Evolutionary conservation across 2,113 vertebrate species (phyloP), one percentile per base, ranked within the genome.

Genomic region (Sylvia atricapilla): DNA sequence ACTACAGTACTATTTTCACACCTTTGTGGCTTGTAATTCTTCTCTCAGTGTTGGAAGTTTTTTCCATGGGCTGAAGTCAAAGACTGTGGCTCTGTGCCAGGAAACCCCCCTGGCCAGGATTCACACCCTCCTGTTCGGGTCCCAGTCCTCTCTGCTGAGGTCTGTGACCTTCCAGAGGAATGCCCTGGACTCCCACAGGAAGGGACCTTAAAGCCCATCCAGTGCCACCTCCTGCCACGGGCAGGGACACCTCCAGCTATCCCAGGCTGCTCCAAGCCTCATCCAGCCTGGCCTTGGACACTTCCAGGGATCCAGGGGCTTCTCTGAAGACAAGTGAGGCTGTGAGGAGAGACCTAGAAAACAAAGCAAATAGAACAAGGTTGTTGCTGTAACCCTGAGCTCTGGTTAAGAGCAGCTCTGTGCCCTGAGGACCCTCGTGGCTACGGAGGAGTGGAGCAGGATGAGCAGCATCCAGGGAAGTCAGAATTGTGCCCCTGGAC

Each of bases 361-460:
- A 39, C 9, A 74, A 72, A 67, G 10, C 23, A 63, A 52, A 49
- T 2, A 7, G 3, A 59, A 9, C 43, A 67, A 11, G 9, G 4
- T 69, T 33, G 46, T 62, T 87, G 52, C 21, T 81, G 37, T 67
- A 18, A 47, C 18, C 24, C 60, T 16, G 47, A 63, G 39, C 39
- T 70, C 62, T 62, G 58, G 13, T 15, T 14, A 3, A 0, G 4
- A 43, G 64, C 43, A 37, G 43, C 75, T 80, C 59, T 87, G 44
- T 4, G 8, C 27, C 1, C 2, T 37, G 4, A 47, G 0, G 1
- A 2, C 41, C 55, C 60, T 31, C 19, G 5, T 0, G 1, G 27
- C 62, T 41, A 0, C 0, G 8, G 87, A 11, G 7, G 13, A 62
- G 28, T 23, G 37, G 60, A 59, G 30, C 14, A 53, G 80, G 75